Evolutionary conservation across 2,113 vertebrate species (phyloP), one percentile per base, ranked within the genome.

Genomic region (Pipra filicauda): DNA sequence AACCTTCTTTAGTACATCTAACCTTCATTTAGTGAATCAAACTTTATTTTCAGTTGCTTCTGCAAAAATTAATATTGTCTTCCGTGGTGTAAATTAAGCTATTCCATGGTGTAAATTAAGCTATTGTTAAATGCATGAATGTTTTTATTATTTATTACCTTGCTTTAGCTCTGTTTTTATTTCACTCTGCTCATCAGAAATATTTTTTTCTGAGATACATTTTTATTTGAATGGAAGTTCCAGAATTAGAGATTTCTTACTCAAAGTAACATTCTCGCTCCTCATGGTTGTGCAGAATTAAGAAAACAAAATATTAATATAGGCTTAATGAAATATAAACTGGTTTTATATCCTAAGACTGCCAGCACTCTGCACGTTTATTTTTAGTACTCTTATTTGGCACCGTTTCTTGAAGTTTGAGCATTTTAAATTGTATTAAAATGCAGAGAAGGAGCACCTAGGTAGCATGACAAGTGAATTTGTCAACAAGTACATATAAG

Each of bases 141-240:
- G 39, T 89, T 82, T 95, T 93, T 91, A 67, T 90, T 93, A 92
- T 93, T 90, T 94, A 85, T 89, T 71, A 81, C 66, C n/a, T 84
- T 6, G 3, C 52, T 62, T 72, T 72, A 43, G 62, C 69, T 76
- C n/a, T 82, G 33, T 89, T 91, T 91, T 85, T 74, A 64, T 84
- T 94, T 93, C 57, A 69, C n/a, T 74, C 27, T 88, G 44, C 64
- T 93, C 35, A 48, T 75, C 65, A 72, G 46, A 74, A 19, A 16
- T 44, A 46, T 73, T 74, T 54, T 91, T 65, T 69, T 37, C 41
- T 77, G n/a, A 37, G 24, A 23, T 77, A 59, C 0, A 2, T 71
- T 94, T 96, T 82, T 69, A 39, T 59, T 37, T 74, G 75, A 88
- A 55, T 78, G 69, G 48, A 95, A 24, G 27, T 75, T 91, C n/a